Conservation (phyloP, 2,888 invertebrate genomes). For the Poecilobothrus nobilitatus region DNA sequence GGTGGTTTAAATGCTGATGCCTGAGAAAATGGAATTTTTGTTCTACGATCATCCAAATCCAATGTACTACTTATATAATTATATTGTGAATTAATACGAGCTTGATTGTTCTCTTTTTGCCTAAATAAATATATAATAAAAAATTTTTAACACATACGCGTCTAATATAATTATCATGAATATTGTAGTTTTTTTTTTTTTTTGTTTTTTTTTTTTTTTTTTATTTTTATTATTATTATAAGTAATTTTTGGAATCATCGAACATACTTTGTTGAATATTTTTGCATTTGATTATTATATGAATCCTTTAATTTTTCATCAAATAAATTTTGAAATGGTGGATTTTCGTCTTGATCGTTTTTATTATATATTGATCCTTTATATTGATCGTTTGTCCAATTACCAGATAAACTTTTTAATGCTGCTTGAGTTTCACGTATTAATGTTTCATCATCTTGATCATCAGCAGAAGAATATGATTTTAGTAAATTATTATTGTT, state of each 20-base stretch:
- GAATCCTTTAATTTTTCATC: slow-evolving; percentile 62
- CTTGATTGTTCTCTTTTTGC: slow-evolving; percentile 43
- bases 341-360: slow-evolving; percentile 66
- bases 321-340: slow-evolving; percentile 74
- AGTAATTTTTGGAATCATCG: not conserved
- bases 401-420: slow-evolving; percentile 75
- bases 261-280: slow-evolving; percentile 18
- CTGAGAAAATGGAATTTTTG: slow-evolving; percentile 57
- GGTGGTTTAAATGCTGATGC: slow-evolving; percentile 76
- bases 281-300: slow-evolving; percentile 23
- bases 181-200: not conserved
- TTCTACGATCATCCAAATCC: slow-evolving; percentile 21
- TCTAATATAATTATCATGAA: slow-evolving; percentile 38
- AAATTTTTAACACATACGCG: slow-evolving; percentile 49
- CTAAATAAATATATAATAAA: slow-evolving; percentile 43
- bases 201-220: not conserved
- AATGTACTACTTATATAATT: slow-evolving; percentile 20
- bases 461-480: slow-evolving; percentile 40
- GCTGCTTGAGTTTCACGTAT: slow-evolving; percentile 84
- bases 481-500: slow-evolving; percentile 22
- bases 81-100: slow-evolving; percentile 37
- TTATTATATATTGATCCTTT: slow-evolving; percentile 55
- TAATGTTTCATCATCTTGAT: slow-evolving; percentile 70
- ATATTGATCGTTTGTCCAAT: slow-evolving; percentile 68
- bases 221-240: not conserved